Base-by-base conservation (phyloP, 2,888 invertebrate genomes). In the Rhaphigaster nebulosa region DNA sequence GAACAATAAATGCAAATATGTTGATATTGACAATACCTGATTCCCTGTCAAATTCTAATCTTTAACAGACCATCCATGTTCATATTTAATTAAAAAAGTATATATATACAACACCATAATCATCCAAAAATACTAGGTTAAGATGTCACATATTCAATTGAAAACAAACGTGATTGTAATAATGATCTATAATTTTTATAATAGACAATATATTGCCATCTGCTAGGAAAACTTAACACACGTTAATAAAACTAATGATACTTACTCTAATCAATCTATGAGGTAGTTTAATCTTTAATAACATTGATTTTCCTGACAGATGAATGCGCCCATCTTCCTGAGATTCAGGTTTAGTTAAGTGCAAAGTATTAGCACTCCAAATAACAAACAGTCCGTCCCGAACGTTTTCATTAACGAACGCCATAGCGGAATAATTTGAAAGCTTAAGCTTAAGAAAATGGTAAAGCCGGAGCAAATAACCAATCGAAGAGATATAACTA, bases 361-460 rank as follows among this genome's bases (percentile, higher is more conserved):
- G 70, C 70, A 18, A 76, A 76, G 70, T 76, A 38, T 38, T n/a
- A 45, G 84, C 45, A 84, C 84, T 84, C 84, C 84, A 13, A 84
- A 84, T 50, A 45, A 84, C 70, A 76, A 76, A 20, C 26, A 45
- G 84, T 26, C 15, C 84, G 10, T 41, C 84, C 45, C 84, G 84
- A 84, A 84, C 84, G 84, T 84, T 84, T 84, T 84, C 84, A 84
- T 45, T 84, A 84, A 41, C 84, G 84, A 84, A 84, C 84, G 84
- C 84, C 84, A 84, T 84, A 45, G 84, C 84, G 84, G 84, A 50
- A 84, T 50, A 84, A 45, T 84, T 84, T 84, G 84, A 84, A 84
- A 84, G 84, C 84, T 84, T 50, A 84, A 84, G 80, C 45, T n/a
- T n/a, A n/a, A n/a, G n/a, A n/a, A n/a, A 50, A 84, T 45, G 12